These are phyloP conservation scores for Catharus fuscescens DNA, from an alignment of 2,113 vertebrate species.

Conservation along the genomic window DNA sequence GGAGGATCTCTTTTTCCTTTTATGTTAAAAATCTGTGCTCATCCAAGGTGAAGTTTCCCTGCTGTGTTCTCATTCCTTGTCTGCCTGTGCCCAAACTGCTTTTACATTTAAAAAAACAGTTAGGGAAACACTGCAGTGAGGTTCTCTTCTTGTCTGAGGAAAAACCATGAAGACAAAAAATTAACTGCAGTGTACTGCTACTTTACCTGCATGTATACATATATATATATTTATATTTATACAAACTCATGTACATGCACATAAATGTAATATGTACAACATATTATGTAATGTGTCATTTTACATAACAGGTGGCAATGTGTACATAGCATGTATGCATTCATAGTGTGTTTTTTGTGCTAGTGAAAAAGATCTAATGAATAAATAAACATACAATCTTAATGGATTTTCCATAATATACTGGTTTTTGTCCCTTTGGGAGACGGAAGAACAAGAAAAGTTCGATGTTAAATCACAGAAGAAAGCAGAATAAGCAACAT, in stretches of 20 bases:
- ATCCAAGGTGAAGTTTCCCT: neutral
- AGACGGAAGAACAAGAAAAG: neutral
- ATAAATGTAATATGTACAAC: neutral
- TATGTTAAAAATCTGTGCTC: neutral
- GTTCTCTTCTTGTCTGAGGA: neutral
- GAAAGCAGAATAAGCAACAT: neutral
- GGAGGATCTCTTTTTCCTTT: neutral
- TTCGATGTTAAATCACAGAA: neutral
- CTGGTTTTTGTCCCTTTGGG: neutral
- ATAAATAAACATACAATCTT: neutral
- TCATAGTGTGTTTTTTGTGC: neutral
- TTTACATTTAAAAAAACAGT: neutral
- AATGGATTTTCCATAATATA: neutral
- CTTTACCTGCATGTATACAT: neutral
- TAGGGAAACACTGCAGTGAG: neutral
- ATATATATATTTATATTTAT: too few relatives aligned
- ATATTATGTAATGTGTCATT: neutral
- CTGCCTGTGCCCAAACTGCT: neutral
- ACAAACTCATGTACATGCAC: neutral
- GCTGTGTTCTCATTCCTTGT: neutral
- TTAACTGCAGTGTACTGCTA: neutral
- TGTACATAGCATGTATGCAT: neutral
- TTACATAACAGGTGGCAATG: neutral
- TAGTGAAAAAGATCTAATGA: neutral
- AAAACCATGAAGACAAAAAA: neutral